Evolutionary conservation across 1,140 invertebrate genomes (phyloP), one percentile per base, ranked within the genome.

Genomic region (Aricia agestis): DNA sequence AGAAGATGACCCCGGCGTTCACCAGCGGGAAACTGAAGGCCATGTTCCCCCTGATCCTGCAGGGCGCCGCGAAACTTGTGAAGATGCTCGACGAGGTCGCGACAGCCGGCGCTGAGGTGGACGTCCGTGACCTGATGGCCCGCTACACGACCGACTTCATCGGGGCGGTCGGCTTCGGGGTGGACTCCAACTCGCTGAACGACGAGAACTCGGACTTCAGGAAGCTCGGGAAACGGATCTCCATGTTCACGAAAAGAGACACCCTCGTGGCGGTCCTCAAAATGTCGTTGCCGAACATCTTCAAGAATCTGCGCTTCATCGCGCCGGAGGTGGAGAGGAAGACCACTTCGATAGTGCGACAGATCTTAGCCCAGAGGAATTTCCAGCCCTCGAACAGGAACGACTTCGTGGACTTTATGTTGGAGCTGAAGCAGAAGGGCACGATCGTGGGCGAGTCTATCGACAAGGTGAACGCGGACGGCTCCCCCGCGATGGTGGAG

Each of bases 1-100:
- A 86, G 4, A 92, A 93, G 72, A 72, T 94, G 3, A 91, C 87
- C 0, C 93, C 93, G 1, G 91, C 92, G 4, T 94, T 94, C 73
- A 91, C 91, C 0, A 87, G 91, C 0, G 87, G 86, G 5, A 93
- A 93, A 77, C 79, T 94, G 7, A 93, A 93, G 72, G 73, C 77
- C 0, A 93, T 94, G 90, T 92, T 93, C 59, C 74, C 79, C 1
- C 73, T 82, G 0, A 82, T 89, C n/a, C 15, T 59, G 2, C 6
- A 18, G 58, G 7, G 17, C 6, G 18, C 58, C 18, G 18, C 11
- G n/a, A 59, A 59, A 59, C 17, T 59, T 1, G 7, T 17, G 5
- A n/a, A 59, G n/a, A 59, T 17, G 11, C 11, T n/a, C 15, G 25
- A 67, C 13, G 13, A 41, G 7, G 7, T 59, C 13, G 6, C 52